A percentile compares a stretch with the other conserved stretches of the same genome.
Conservation (phyloP, 2,113 vertebrate genomes). For the Aldabrachelys gigantea region DNA sequence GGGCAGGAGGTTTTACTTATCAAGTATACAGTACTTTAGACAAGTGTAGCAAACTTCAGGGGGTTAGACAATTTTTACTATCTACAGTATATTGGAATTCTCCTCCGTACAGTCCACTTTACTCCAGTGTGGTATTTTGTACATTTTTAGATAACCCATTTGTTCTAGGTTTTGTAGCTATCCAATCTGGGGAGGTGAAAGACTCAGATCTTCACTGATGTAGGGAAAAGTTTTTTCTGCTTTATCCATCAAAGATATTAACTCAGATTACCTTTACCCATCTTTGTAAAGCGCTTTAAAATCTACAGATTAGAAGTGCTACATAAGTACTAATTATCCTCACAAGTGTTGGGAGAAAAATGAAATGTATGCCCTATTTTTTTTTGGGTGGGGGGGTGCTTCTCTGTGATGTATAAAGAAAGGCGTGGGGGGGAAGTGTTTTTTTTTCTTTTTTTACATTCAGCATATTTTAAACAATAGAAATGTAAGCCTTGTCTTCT, state of each 20-base stretch:
- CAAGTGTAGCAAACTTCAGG: conserved; percentile 65
- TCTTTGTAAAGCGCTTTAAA: neutral
- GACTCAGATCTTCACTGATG: neutral
- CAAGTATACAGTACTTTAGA: conserved; percentile 63
- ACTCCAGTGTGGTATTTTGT: neutral
- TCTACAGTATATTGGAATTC: conserved; percentile 37
- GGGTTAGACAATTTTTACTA: conserved; percentile 35
- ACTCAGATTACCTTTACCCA: neutral
- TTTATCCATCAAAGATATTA: neutral
- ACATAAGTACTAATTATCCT: neutral
- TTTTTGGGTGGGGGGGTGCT: neutral
- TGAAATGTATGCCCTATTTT: neutral
- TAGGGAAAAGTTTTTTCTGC: neutral
- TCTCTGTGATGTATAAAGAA: neutral
- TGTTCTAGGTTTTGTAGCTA: neutral
- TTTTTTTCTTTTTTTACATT: neutral
- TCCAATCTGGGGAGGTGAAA: rapidly evolving
- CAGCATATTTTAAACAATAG: neutral
- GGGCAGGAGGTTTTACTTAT: conserved; percentile 73
- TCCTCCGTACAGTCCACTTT: conserved; percentile 41
- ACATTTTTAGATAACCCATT: neutral
- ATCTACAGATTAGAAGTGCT: neutral
- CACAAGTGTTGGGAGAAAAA: neutral
- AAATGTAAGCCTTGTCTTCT: neutral
- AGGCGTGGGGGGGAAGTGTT: neutral